Base-by-base conservation (phyloP, 1,140 invertebrate genomes). In the Lepidurus arcticus region DNA sequence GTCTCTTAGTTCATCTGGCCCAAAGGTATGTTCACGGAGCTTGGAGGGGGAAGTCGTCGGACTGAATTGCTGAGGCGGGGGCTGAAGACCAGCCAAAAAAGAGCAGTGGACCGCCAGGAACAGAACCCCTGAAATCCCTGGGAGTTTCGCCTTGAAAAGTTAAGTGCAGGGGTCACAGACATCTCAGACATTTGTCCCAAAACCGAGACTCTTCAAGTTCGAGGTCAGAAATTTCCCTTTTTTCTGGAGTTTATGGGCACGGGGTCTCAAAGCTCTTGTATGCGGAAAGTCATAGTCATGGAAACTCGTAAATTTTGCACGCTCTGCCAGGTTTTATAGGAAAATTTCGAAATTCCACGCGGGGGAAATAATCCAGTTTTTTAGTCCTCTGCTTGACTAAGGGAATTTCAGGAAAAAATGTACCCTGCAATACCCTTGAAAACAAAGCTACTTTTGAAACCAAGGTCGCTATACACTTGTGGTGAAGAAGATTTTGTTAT, bases 211-310 rank as follows among this genome's bases (percentile, higher is more conserved):
- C 21, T 65, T 65, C 53, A 65, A 65, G 53, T 65, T 65, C 53
- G 53, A 65, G 53, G 53, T 65, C 53, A 21, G 7, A 65, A 65
- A 65, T 65, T 65, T 65, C 53, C 53, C 53, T 65, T 65, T 65
- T 7, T 7, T 1, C 53, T 16, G 13, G 53, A 65, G 6, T n/a
- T 13, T 65, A 65, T 13, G 47, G 45, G 45, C 16, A 26, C 26
- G 4, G 34, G 10, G 45, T 1, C 53, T 65, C 9, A 65, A 65
- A 21, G 34, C 34, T 34, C 34, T 34, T 34, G 3, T 34, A 65
- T 65, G 16, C 53, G 53, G 16, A 65, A 21, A 9, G n/a, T 13
- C 13, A 65, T 21, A 21, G 21, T 65, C 6, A 65, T 65, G 53
- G 53, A 65, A 65, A 21, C 16, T 65, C 53, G 53, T 65, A 65